phyloP scores from a whole-genome alignment of 2,888 invertebrate genomes.

The Heliothis peltigera region DNA sequence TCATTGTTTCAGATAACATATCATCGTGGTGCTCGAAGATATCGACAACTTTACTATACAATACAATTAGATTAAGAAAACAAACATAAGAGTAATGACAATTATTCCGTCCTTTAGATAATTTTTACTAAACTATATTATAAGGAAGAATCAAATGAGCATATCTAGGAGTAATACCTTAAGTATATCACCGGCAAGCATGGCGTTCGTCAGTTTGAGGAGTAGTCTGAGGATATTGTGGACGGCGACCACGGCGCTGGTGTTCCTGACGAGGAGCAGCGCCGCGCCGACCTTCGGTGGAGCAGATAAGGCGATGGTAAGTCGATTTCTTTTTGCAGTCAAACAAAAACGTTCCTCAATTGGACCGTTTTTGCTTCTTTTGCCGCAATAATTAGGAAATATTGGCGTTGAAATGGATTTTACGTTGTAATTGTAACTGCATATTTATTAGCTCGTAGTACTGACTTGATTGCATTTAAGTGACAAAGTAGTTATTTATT shows the following conservation, averaged over 20 bases:
- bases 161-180: slow-evolving; percentile 70
- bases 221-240: slow-evolving; percentile 80
- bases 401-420: slow-evolving; percentile 56
- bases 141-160: slow-evolving; percentile 77
- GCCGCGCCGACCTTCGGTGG: slow-evolving; percentile 84
- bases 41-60: slow-evolving; percentile 70
- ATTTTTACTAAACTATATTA: slow-evolving; percentile 74
- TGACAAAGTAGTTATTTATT: slow-evolving; percentile 19
- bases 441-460: slow-evolving; percentile 19
- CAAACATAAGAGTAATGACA: slow-evolving; percentile 74
- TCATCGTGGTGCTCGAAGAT: slow-evolving; percentile 70
- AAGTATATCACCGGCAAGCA: slow-evolving; percentile 70
- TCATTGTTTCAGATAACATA: slow-evolving; percentile 82
- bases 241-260: slow-evolving; percentile 74
- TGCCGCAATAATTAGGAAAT: slow-evolving; percentile 38
- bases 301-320: slow-evolving; percentile 86
- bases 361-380: slow-evolving; percentile 36
- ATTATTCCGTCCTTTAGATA: slow-evolving; percentile 73
- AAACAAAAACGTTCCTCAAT: slow-evolving; percentile 42
- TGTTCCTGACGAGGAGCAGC: slow-evolving; percentile 78
- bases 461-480: slow-evolving; percentile 8
- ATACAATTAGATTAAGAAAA: slow-evolving; percentile 71
- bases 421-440: slow-evolving; percentile 18
- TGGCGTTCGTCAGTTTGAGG: slow-evolving; percentile 78
- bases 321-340: slow-evolving; percentile 58